Evolutionary conservation across 2,797 vertebrate genomes (phyloP), one percentile per base, ranked within the genome.

Genomic region (Pangasius sanitwongsei): DNA sequence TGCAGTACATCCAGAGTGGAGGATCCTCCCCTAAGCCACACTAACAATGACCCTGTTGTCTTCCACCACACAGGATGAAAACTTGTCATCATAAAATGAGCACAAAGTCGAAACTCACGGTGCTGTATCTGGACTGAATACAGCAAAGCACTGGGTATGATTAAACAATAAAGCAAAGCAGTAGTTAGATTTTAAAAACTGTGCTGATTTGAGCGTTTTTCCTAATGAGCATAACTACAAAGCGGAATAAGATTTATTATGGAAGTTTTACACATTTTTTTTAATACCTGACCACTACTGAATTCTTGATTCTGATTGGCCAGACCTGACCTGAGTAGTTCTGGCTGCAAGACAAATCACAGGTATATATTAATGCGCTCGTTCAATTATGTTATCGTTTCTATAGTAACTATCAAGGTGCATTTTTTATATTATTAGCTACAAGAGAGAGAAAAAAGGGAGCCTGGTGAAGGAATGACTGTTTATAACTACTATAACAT

Each of bases 21-120:
- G 86, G 90, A 87, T 92, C 88, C 89, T 93, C 91, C 94, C 90
- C 92, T 93, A 88, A 72, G 75, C 65, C 59, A 67, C 81, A 77
- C 65, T 87, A 94, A 96, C 95, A 96, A 94, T 93, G 91, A 91
- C 77, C 61, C 92, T 88, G 91, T 95, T 96, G 96, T 96, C 90
- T 93, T 93, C 78, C 28, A 8, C 7, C 55, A 83, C 83, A 78
- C 91, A 65, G 67, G 86, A 93, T 61, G 88, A 91, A 91, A 90
- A 91, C 91, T 89, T 88, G 89, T 91, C 89, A 92, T 92, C 91
- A 20, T 72, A 86, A 78, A 89, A 65, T 67, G 84, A 67, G 87
- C 75, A 89, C 91, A 74, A 91, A 92, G 88, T 88, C 37, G 81
- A 86, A 83, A 89, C 44, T 67, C 72, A n/a, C 65, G 3, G 48